These are phyloP conservation scores for Rafetus swinhoei DNA, from an alignment of 2,113 vertebrate genomes.

Conservation along the genomic window DNA sequence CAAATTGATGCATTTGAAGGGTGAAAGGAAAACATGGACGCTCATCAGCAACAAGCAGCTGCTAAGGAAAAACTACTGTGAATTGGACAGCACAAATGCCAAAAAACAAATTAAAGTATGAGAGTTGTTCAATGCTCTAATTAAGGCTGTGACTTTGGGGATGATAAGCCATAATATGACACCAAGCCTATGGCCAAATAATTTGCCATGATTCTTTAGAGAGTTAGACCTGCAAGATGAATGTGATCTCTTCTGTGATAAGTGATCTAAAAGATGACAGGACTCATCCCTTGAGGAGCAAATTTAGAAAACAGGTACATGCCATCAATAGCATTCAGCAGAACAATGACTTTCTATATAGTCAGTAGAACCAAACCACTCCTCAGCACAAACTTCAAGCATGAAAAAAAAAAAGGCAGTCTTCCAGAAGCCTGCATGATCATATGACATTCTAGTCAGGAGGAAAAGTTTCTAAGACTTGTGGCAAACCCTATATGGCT, in stretches of 20 bases:
- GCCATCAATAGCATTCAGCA: not conserved
- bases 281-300: not conserved
- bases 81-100: fast-evolving
- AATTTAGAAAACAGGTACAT: not conserved
- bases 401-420: not conserved
- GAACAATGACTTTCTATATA: not conserved
- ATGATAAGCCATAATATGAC: not conserved
- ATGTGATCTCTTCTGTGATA: not conserved
- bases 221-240: not conserved
- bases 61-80: not conserved
- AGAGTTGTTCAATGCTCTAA: not conserved
- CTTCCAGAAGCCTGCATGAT: not conserved
- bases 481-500: not conserved
- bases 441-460: not conserved
- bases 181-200: not conserved
- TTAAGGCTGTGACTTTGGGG: not conserved
- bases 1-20: not conserved
- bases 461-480: not conserved
- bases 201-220: not conserved
- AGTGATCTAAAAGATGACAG: not conserved
- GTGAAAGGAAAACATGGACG: not conserved
- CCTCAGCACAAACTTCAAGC: not conserved
- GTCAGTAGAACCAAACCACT: fast-evolving
- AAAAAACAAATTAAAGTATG: not conserved
- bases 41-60: fast-evolving